Conservation (phyloP, 1,140 invertebrate species). For the Leucophenga varia region DNA sequence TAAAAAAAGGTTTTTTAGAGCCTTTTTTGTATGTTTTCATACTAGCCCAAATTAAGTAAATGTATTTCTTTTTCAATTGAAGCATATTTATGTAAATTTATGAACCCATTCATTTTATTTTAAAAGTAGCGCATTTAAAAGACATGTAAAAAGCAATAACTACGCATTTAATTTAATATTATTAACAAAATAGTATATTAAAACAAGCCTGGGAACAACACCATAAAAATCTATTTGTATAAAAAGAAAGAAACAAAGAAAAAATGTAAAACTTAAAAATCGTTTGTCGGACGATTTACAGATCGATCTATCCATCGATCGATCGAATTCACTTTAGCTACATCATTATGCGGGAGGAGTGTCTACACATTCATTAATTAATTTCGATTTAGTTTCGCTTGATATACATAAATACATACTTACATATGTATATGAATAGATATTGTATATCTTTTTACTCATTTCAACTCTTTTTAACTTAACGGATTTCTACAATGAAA, state of each 20-base stretch:
- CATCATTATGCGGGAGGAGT: constrained; percentile 50
- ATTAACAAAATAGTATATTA: constrained; percentile 45
- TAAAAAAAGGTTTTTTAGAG: too few relatives aligned
- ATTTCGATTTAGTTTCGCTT: constrained; percentile 43
- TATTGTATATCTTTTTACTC: too few relatives aligned
- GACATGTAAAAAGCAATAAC: constrained; percentile 39
- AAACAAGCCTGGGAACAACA: constrained; percentile 40
- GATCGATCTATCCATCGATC: constrained; percentile 4
- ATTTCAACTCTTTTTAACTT: too few relatives aligned
- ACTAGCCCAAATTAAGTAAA: too few relatives aligned
- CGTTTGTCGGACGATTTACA: constrained; percentile 19
- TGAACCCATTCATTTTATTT: too few relatives aligned
- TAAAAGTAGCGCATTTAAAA: constrained; percentile 17
- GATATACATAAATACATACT: constrained; percentile 4
- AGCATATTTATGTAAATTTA: too few relatives aligned
- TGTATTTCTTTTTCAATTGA: too few relatives aligned
- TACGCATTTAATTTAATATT: constrained; percentile 53
- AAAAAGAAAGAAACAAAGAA: constrained; percentile 18
- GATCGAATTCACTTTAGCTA: not conserved
- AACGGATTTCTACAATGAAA: constrained; percentile 50
- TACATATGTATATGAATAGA: constrained; percentile 21
- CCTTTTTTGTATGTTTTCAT: too few relatives aligned
- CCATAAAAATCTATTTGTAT: constrained; percentile 32
- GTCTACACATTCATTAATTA: constrained; percentile 48
- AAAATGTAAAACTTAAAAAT: constrained; percentile 8